Conservation (phyloP, 1,140 invertebrate genomes). For the Scaptomyza montana region DNA sequence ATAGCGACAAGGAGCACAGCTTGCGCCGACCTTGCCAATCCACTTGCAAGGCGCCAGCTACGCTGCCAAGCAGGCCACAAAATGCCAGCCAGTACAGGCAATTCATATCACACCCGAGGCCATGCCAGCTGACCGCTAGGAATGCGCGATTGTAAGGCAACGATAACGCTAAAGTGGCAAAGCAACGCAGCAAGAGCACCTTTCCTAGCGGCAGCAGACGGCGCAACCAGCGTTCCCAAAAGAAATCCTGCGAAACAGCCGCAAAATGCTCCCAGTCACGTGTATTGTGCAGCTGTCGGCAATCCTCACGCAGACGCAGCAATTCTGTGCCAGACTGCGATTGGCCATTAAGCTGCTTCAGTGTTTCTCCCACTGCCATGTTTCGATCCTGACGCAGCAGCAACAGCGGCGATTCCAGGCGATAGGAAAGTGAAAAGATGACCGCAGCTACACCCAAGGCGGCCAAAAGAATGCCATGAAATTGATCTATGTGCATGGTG, state of each 20-base stretch:
- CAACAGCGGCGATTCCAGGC: constrained; percentile 67
- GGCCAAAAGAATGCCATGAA: constrained; percentile 66
- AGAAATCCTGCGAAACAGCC: constrained; percentile 22
- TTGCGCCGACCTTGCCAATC: constrained; percentile 72
- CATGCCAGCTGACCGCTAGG: constrained; percentile 68
- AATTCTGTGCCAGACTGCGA: constrained; percentile 57
- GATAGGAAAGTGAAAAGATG: constrained; percentile 55
- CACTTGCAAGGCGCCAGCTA: constrained; percentile 57
- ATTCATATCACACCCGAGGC: constrained; percentile 73
- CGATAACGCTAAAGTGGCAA: constrained; percentile 62
- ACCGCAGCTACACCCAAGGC: constrained; percentile 60
- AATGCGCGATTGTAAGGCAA: constrained; percentile 74
- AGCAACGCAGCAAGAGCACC: constrained; percentile 68
- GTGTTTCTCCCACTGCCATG: constrained; percentile 61
- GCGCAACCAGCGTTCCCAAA: constrained; percentile 24
- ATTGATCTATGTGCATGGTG: constrained; percentile 68
- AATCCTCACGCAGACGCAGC: constrained; percentile 67
- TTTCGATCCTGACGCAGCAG: constrained; percentile 68
- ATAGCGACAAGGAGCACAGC: constrained; percentile 63
- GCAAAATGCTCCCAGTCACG: constrained; percentile 62
- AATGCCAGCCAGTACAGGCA: constrained; percentile 73
- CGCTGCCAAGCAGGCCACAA: constrained; percentile 64
- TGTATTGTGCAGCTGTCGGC: constrained; percentile 63
- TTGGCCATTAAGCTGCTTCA: constrained; percentile 59
- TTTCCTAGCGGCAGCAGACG: constrained; percentile 61